Conservation (phyloP, 2,888 invertebrate genomes). For the Mechanitis messenoides region DNA sequence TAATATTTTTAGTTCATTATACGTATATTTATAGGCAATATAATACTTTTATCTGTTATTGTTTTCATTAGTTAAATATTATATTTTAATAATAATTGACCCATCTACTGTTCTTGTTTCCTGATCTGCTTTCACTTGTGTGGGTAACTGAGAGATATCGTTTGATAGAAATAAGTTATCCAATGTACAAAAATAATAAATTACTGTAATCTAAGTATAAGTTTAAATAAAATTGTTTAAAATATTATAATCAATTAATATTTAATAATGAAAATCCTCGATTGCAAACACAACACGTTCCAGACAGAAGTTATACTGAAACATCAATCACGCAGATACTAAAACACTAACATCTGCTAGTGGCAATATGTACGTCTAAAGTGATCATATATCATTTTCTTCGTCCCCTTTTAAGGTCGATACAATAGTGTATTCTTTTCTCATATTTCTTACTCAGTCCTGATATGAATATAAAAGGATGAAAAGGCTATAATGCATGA, state of each 20-base stretch:
- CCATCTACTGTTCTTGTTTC: too few relatives aligned
- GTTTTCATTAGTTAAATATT: too few relatives aligned
- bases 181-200: too few relatives aligned
- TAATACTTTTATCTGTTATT: too few relatives aligned
- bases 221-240: background rate
- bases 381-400: conserved; percentile 19
- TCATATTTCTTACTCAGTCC: conserved; percentile 11
- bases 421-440: conserved; percentile 13
- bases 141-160: too few relatives aligned
- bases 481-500: background rate
- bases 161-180: too few relatives aligned
- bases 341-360: conserved; percentile 15
- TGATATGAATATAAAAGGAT: conserved; percentile 8
- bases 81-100: too few relatives aligned
- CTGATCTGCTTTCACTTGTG: too few relatives aligned
- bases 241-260: background rate
- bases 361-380: conserved; percentile 11
- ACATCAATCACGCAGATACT: conserved; percentile 5
- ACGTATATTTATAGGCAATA: too few relatives aligned
- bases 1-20: too few relatives aligned
- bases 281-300: background rate
- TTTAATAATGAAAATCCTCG: background rate
- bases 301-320: background rate
- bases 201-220: too few relatives aligned
- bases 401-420: conserved; percentile 19